Conservation (phyloP, 2,888 invertebrate species). For the Latrodectus elegans region DNA sequence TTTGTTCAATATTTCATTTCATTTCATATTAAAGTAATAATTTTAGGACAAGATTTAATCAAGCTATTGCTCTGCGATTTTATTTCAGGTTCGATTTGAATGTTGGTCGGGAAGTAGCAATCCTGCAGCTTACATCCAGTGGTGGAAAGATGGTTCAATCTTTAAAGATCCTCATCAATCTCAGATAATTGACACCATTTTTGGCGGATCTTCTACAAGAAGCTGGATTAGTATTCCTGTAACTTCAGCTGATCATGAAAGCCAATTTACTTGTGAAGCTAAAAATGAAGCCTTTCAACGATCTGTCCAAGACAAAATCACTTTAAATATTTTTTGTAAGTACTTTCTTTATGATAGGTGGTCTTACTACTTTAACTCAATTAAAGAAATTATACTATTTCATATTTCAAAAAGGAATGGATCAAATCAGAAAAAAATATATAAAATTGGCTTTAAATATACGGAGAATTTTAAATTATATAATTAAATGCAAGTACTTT, state of each 20-base stretch:
- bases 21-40: too few relatives aligned
- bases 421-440: too few relatives aligned
- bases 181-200: slow-evolving; percentile 79
- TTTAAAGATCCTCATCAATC: slow-evolving; percentile 80
- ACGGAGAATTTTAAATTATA: too few relatives aligned
- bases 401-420: too few relatives aligned
- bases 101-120: slow-evolving; percentile 94
- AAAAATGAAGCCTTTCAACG: slow-evolving; percentile 88
- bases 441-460: too few relatives aligned
- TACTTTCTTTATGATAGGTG: background rate
- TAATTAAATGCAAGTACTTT: too few relatives aligned
- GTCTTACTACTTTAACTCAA: too few relatives aligned
- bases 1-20: too few relatives aligned
- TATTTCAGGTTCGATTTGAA: slow-evolving; percentile 47
- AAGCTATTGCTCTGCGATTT: background rate
- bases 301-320: slow-evolving; percentile 90
- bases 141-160: slow-evolving; percentile 92
- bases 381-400: too few relatives aligned
- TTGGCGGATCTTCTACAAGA: slow-evolving; percentile 88
- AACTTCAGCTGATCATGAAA: slow-evolving; percentile 87
- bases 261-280: slow-evolving; percentile 93
- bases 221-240: slow-evolving; percentile 78
- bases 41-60: too few relatives aligned
- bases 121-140: slow-evolving; percentile 88
- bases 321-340: slow-evolving; percentile 92